Conservation (phyloP, 2,888 invertebrate genomes). For the Eristalinus aeneus region DNA sequence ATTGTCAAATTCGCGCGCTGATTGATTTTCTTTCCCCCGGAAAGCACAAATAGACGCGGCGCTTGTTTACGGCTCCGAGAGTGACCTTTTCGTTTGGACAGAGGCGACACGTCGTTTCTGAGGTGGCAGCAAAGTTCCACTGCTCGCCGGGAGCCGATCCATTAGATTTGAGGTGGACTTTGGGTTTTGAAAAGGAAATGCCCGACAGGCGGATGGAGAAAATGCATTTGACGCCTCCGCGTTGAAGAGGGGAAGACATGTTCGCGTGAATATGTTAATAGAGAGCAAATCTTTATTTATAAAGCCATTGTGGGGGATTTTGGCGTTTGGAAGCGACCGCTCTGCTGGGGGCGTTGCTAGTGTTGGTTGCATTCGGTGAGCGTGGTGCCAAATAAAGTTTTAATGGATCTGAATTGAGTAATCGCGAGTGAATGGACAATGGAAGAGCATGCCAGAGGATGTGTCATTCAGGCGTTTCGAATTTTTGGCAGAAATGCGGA, state of each 20-base stretch:
- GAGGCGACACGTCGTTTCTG: conserved; percentile 35
- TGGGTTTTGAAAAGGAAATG: conserved; percentile 53
- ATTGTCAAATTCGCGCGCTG: conserved; percentile 12
- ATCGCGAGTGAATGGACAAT: conserved; percentile 30
- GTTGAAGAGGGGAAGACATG: background rate
- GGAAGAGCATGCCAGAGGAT: conserved; percentile 9
- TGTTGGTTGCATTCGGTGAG: background rate
- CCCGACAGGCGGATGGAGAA: conserved; percentile 31
- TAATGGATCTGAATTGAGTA: conserved; percentile 49
- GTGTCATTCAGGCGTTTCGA: background rate
- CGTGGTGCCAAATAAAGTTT: conserved; percentile 39
- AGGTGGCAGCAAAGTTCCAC: background rate
- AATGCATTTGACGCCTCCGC: conserved; percentile 27
- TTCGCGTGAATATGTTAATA: background rate
- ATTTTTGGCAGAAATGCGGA: background rate
- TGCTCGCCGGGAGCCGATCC: conserved; percentile 8
- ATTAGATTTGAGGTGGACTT: conserved; percentile 47
- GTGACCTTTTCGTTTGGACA: conserved; percentile 61
- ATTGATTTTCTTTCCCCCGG: conserved; percentile 19
- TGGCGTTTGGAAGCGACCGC: background rate
- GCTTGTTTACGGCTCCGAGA: conserved; percentile 1
- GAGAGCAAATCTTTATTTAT: background rate
- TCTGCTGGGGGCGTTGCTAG: background rate
- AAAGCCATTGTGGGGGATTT: background rate
- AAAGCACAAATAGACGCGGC: background rate